Base-by-base conservation (phyloP, 2,797 vertebrate genomes). In the Enteromius anoplus region DNA sequence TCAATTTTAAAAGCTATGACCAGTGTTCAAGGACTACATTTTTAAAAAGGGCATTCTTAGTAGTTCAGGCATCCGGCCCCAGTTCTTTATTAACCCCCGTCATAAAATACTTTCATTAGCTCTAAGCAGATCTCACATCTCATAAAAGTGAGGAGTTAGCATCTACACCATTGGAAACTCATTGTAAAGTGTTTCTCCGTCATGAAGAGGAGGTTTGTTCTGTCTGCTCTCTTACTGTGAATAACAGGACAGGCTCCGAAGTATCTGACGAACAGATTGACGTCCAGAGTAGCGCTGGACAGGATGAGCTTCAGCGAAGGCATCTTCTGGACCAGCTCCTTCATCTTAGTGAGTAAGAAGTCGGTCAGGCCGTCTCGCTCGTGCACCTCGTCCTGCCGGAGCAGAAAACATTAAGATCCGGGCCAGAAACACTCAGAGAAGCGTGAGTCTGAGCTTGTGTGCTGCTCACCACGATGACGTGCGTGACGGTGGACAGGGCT, bases 291-390 rank as follows among this genome's bases (percentile, higher is more conserved):
- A 68, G 98, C 98, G 89, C 97, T 98, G 86, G 96, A 98, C 83
- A 99, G 95, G 90, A 99, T 95, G 49, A 99, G 91, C 86, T 96
- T 98, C 78, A 99, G 88, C 51, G 93, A 86, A n/a, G 93, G 88
- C 32, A 97, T 94, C 62, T 92, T 96, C 86, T 96, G 95, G 75
- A 99, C 91, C 66, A 97, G 85, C 70, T 97, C 97, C 84, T 95
- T 93, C 89, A 99, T 90, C 90, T 99, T 99, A 19, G 94, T 98
- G 85, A 99, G 92, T 85, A 99, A 93, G 92, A 99, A 97, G 93
- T 99, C 98, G 14, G 96, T 97, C 90, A 99, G 95, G 71, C 97
- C 95, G 82, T 98, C 97, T 4, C 98, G 95, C 91, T 99, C 97
- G 23, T 99, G 97, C 40, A 99, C 97, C 93, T 99, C 98, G 89